Evolutionary conservation across 2,797 vertebrate genomes (phyloP).

Genomic region (Diceros bicornis): DNA sequence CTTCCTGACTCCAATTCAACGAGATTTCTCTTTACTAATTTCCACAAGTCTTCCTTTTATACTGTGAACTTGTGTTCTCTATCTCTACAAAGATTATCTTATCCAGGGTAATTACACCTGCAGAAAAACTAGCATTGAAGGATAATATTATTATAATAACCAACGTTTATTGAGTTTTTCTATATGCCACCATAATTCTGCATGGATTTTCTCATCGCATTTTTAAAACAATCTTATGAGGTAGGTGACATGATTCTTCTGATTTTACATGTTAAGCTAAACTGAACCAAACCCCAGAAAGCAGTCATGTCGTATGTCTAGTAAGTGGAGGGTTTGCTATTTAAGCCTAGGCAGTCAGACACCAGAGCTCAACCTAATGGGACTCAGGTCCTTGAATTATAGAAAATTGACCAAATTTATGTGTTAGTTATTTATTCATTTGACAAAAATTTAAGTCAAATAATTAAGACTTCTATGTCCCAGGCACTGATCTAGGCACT

Average conservation of each 20-base stretch:
- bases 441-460: background rate
- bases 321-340: background rate
- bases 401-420: background rate
- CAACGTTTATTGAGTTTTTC: background rate
- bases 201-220: background rate
- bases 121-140: background rate
- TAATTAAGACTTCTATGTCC: background rate
- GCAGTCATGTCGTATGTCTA: background rate
- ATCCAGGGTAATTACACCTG: background rate
- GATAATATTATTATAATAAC: background rate
- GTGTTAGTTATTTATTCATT: background rate
- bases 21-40: too few species aligned
- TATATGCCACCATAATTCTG: background rate
- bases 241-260: background rate
- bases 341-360: background rate
- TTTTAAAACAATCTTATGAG: constrained; percentile 14
- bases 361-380: background rate
- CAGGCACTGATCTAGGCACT: background rate
- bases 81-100: background rate
- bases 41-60: background rate
- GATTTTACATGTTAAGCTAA: background rate
- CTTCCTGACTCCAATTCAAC: too few species aligned
- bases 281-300: background rate
- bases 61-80: background rate
- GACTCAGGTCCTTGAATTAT: background rate